These are phyloP conservation scores for Cercopithecus diana DNA, from an alignment of 2,797 vertebrate genomes.

Conservation along the genomic window DNA sequence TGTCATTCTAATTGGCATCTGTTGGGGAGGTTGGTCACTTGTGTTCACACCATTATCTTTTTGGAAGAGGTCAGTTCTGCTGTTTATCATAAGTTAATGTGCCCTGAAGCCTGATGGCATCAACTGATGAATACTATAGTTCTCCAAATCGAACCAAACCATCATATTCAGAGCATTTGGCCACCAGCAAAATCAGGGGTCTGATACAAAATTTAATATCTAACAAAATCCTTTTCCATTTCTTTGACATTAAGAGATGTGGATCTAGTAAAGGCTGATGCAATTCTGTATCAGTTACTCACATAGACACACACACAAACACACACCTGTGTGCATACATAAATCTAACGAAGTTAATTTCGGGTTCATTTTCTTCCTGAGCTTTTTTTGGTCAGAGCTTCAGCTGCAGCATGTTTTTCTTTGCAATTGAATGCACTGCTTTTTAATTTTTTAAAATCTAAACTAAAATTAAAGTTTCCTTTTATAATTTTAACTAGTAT, in stretches of 20 bases:
- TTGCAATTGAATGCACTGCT: slow-evolving; percentile 24
- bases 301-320: neutral
- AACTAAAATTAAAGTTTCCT: slow-evolving; percentile 45
- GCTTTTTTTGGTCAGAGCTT: neutral
- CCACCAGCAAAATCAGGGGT: neutral
- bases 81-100: neutral
- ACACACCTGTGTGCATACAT: neutral
- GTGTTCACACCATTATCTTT: neutral
- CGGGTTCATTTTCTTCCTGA: neutral
- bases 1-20: neutral
- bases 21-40: neutral
- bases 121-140: neutral
- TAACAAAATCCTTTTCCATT: neutral
- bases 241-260: neutral
- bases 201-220: slow-evolving; percentile 9
- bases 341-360: neutral
- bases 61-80: neutral
- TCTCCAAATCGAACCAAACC: neutral
- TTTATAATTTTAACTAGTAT: slow-evolving; percentile 27
- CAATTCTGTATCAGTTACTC: neutral
- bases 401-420: neutral
- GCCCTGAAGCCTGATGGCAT: neutral
- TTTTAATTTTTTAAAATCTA: slow-evolving; percentile 6
- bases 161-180: neutral
- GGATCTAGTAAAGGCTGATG: neutral